These are phyloP conservation scores for Drosophila setosimentum DNA, from an alignment of 2,888 invertebrate genomes.

Conservation along the genomic window DNA sequence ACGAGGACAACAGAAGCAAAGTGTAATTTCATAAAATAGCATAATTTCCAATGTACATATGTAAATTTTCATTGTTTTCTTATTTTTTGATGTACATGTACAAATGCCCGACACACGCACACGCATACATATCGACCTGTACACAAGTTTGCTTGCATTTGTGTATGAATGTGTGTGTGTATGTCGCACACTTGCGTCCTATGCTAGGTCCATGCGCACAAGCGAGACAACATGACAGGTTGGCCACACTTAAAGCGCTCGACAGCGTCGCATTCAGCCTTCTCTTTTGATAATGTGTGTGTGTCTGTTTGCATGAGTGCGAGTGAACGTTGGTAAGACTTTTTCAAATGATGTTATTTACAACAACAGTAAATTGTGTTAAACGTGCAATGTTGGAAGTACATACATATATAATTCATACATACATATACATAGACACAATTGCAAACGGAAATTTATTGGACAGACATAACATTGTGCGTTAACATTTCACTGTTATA, in stretches of 20 bases:
- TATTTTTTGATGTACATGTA: slow-evolving; percentile 3
- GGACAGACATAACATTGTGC: neutral
- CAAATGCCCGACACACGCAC: slow-evolving; percentile 9
- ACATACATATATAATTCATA: slow-evolving; percentile 1
- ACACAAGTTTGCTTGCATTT: slow-evolving; percentile 23
- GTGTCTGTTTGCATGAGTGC: slow-evolving; percentile 12
- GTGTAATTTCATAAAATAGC: slow-evolving; percentile 47
- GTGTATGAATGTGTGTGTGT: slow-evolving; percentile 5
- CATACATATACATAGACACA: neutral
- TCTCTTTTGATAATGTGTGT: slow-evolving; percentile 14
- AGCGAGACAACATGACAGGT: slow-evolving; percentile 64
- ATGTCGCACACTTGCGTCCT: slow-evolving; percentile 44
- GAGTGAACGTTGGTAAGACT: slow-evolving; percentile 17
- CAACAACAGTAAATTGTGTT: slow-evolving; percentile 14
- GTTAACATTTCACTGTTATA: slow-evolving; percentile 25
- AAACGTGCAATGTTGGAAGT: slow-evolving; percentile 20
- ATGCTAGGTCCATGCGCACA: slow-evolving; percentile 44
- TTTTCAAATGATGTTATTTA: slow-evolving; percentile 24
- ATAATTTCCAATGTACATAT: slow-evolving; percentile 39
- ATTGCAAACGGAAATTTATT: neutral
- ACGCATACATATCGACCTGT: slow-evolving; percentile 21
- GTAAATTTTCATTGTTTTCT: slow-evolving; percentile 34
- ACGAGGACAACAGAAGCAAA: slow-evolving; percentile 33
- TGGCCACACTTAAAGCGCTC: slow-evolving; percentile 25
- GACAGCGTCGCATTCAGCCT: slow-evolving; percentile 31